Evolutionary conservation across 2,797 vertebrate genomes (phyloP).

Genomic region (Thripadectes ignobilis): DNA sequence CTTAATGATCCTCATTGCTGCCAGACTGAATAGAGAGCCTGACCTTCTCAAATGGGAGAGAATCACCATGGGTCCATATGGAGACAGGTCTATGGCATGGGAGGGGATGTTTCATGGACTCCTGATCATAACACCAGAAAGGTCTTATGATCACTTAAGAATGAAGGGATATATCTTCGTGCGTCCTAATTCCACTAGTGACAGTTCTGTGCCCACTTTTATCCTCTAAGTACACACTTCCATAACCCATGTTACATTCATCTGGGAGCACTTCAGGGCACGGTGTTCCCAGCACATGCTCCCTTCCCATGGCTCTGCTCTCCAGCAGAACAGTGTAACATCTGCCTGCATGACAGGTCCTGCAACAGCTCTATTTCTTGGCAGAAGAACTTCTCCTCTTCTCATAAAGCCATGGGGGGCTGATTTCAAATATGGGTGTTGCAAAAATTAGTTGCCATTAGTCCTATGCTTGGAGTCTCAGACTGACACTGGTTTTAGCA

Average conservation of each 20-base stretch:
- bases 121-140: neutral
- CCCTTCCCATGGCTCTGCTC: neutral
- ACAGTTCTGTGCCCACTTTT: neutral
- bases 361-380: neutral
- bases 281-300: neutral
- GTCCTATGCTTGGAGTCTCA: neutral
- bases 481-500: neutral
- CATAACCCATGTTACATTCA: rapidly evolving
- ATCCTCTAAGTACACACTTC: neutral
- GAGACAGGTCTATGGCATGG: neutral
- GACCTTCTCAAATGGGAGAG: neutral
- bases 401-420: neutral
- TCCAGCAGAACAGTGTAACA: neutral
- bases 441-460: neutral
- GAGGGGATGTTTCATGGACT: neutral
- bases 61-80: neutral
- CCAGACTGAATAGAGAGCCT: neutral
- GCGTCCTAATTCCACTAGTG: neutral
- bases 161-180: neutral
- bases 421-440: neutral
- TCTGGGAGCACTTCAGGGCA: neutral
- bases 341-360: rapidly evolving
- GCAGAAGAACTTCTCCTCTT: neutral
- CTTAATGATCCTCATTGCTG: neutral
- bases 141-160: neutral